A percentile compares a stretch with the other conserved stretches of the same genome.
phyloP scores from a whole-genome alignment of 2,888 invertebrate genomes.

The Lingula anatina region DNA sequence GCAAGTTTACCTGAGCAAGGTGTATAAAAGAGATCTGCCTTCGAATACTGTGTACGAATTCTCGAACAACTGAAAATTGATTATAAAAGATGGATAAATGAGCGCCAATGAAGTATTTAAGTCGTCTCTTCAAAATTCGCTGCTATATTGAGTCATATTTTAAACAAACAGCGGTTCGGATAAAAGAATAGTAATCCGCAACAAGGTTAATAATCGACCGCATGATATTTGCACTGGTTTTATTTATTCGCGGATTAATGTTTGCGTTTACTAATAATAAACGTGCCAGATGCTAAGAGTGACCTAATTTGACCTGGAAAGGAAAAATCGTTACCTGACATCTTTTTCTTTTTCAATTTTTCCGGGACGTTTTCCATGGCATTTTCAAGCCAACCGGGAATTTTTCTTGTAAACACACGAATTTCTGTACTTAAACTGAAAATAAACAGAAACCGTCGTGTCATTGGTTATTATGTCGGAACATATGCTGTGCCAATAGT shows the following conservation, averaged over 20 bases:
- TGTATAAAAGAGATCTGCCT: conserved; percentile 48
- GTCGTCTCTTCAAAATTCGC: too few species aligned
- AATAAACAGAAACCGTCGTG: conserved; percentile 3
- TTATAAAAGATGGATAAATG: too few species aligned
- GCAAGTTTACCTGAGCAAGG: conserved; percentile 50
- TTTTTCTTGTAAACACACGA: conserved; percentile 33
- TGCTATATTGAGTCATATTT: too few species aligned
- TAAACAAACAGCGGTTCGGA: too few species aligned
- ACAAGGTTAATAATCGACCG: too few species aligned
- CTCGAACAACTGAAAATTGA: conserved; percentile 29
- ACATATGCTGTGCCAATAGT: not conserved
- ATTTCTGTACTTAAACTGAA: conserved; percentile 44
- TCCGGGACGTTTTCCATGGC: conserved; percentile 45
- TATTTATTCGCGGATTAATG: too few species aligned
- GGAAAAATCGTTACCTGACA: conserved; percentile 30
- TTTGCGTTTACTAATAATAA: too few species aligned
- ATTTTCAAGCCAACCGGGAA: conserved; percentile 43
- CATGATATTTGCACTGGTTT: too few species aligned
- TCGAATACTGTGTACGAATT: conserved; percentile 40
- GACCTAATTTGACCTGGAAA: too few species aligned
- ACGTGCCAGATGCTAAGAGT: too few species aligned
- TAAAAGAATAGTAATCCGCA: too few species aligned
- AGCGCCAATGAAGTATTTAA: too few species aligned
- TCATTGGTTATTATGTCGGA: not conserved
- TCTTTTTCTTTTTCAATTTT: conserved; percentile 27